Evolutionary conservation across 2,113 vertebrate genomes (phyloP).

Genomic region (Condylura cristata): DNA sequence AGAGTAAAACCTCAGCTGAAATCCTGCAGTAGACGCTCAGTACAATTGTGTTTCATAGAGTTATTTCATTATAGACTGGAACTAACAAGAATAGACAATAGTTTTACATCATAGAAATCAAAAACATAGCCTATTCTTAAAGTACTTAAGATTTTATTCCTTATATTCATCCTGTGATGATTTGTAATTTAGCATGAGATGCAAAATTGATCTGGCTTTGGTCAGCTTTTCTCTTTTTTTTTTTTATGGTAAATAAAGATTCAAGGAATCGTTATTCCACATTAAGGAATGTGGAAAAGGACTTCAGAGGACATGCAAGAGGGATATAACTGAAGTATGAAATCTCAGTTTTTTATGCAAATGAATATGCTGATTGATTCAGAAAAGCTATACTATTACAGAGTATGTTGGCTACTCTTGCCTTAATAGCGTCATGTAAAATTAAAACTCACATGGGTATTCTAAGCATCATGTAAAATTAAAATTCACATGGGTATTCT

Average conservation of each 20-base stretch:
- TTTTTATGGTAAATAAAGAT: conserved; percentile 55
- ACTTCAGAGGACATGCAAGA: conserved; percentile 55
- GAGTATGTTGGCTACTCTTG: conserved; percentile 56
- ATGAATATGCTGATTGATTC: conserved; percentile 59
- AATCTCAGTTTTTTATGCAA: conserved; percentile 50
- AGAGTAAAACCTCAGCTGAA: neutral
- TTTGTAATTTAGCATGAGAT: conserved; percentile 62
- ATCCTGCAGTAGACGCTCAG: neutral
- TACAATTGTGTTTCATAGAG: neutral
- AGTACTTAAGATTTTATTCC: neutral
- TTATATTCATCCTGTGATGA: neutral
- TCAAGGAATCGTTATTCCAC: too few species aligned
- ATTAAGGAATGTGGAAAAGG: conserved; percentile 29
- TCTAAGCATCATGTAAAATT: conserved; percentile 72
- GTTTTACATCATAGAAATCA: conserved; percentile 26
- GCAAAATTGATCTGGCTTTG: conserved; percentile 37
- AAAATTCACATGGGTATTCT: conserved; percentile 47
- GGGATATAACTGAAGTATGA: neutral
- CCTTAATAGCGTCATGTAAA: conserved; percentile 64
- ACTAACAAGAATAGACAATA: conserved; percentile 47
- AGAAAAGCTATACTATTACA: conserved; percentile 71
- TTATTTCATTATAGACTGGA: neutral
- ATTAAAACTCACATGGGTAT: conserved; percentile 48
- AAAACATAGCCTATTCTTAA: conserved; percentile 43
- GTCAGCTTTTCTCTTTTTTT: conserved; percentile 59